Conservation (phyloP, 35 echinoderm and acorn worm genomes). For the Amphiura filiformis region DNA sequence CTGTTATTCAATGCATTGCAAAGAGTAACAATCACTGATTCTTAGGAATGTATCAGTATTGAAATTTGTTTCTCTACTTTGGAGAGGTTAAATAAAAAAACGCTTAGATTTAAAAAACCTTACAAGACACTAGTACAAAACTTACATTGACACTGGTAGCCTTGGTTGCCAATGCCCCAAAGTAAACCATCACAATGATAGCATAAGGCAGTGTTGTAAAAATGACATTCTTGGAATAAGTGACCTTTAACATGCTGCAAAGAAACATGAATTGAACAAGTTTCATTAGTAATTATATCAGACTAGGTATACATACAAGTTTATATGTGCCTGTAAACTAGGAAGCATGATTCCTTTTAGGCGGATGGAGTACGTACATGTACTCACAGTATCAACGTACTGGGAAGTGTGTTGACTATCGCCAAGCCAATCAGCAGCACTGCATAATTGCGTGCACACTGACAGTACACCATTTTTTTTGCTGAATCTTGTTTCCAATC, state of each 20-base stretch:
- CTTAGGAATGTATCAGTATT: not conserved
- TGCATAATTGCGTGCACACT: too few species aligned
- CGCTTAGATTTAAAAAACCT: not conserved
- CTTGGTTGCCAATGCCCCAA: slow-evolving; percentile 94
- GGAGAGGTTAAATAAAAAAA: not conserved
- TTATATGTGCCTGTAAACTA: too few species aligned
- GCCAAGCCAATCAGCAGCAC: too few species aligned
- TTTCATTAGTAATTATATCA: not conserved
- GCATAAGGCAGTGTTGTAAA: slow-evolving; percentile 61
- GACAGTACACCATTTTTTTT: too few species aligned
- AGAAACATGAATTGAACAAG: not conserved
- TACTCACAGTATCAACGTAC: too few species aligned
- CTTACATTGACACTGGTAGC: slow-evolving; percentile 82
- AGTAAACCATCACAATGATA: slow-evolving; percentile 72
- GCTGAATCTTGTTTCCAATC: too few species aligned
- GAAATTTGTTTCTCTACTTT: not conserved
- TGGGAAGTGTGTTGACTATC: too few species aligned
- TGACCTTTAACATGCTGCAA: slow-evolving; percentile 80
- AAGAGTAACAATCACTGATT: too few species aligned
- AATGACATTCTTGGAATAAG: slow-evolving; percentile 72
- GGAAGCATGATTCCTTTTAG: too few species aligned
- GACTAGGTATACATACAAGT: too few species aligned
- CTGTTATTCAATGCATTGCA: too few species aligned
- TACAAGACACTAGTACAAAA: not conserved
- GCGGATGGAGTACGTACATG: too few species aligned